Percentiles rank a stretch among this genome's conserved stretches.
Evolutionary conservation across 1,140 invertebrate genomes (phyloP).

Genomic region (Drosophila pachea): DNA sequence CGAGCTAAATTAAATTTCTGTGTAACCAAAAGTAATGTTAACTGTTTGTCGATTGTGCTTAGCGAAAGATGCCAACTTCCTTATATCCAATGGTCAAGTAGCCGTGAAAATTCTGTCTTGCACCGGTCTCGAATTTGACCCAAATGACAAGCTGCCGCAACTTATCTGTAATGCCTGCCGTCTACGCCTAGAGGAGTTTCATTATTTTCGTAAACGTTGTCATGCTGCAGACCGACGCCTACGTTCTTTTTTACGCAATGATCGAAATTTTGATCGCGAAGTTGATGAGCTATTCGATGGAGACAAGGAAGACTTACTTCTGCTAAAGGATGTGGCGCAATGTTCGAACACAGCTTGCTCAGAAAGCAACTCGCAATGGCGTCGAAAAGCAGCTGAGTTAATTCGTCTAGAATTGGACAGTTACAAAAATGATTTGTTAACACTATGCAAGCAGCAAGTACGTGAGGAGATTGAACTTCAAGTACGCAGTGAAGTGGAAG

Average conservation of each 20-base stretch:
- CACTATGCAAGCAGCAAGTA: conserved; percentile 44
- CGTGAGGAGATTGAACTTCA: conserved; percentile 61
- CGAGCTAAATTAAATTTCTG: neutral
- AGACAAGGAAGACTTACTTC: conserved; percentile 14
- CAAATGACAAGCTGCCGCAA: conserved; percentile 49
- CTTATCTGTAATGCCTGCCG: conserved; percentile 48
- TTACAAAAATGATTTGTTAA: conserved; percentile 48
- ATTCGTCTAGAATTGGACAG: conserved; percentile 48
- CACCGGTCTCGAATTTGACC: conserved; percentile 53
- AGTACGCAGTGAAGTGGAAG: conserved; percentile 44
- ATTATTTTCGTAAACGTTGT: conserved; percentile 54
- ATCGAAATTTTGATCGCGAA: neutral
- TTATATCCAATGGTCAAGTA: conserved; percentile 12
- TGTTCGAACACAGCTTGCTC: conserved; percentile 40
- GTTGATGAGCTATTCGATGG: neutral
- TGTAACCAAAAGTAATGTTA: conserved; percentile 30
- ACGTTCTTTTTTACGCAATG: conserved; percentile 24
- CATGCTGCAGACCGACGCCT: conserved; percentile 42
- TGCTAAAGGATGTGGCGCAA: conserved; percentile 27
- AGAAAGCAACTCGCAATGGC: conserved; percentile 56
- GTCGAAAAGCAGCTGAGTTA: conserved; percentile 35
- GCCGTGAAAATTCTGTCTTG: conserved; percentile 43
- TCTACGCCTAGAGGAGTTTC: conserved; percentile 52
- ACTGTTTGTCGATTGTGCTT: conserved; percentile 55
- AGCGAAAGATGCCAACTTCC: conserved; percentile 48